These are phyloP conservation scores for Pipa parva DNA, from an alignment of 2,113 vertebrate species.

Conservation along the genomic window DNA sequence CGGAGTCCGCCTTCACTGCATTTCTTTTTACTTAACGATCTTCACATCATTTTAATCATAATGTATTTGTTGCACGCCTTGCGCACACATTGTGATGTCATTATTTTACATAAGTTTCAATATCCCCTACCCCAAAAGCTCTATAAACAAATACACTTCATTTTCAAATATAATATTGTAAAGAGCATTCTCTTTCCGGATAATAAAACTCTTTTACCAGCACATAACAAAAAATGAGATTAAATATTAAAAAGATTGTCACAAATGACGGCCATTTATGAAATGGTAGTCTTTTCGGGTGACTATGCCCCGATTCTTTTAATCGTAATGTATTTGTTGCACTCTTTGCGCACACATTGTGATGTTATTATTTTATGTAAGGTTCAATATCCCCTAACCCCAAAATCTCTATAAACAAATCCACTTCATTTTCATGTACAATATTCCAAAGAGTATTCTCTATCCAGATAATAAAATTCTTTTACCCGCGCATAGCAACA, in stretches of 20 bases:
- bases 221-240: background rate
- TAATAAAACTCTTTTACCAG: background rate
- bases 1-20: background rate
- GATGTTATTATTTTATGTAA: too few species aligned
- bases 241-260: too few species aligned
- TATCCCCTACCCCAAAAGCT: too few species aligned
- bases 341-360: too few species aligned
- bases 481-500: too few species aligned
- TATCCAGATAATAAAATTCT: too few species aligned
- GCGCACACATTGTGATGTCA: too few species aligned
- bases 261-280: too few species aligned
- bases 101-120: too few species aligned
- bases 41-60: conserved; percentile 19
- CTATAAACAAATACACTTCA: too few species aligned
- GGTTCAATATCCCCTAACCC: too few species aligned
- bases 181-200: background rate
- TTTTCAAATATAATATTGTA: background rate
- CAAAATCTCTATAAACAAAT: too few species aligned
- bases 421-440: background rate
- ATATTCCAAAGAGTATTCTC: background rate
- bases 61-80: background rate
- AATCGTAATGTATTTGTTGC: background rate
- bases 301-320: conserved; percentile 11
- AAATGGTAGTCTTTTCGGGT: background rate
- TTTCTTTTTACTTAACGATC: conserved; percentile 7